Evolutionary conservation across 2,113 vertebrate genomes (phyloP).

Genomic region (Alces alces): DNA sequence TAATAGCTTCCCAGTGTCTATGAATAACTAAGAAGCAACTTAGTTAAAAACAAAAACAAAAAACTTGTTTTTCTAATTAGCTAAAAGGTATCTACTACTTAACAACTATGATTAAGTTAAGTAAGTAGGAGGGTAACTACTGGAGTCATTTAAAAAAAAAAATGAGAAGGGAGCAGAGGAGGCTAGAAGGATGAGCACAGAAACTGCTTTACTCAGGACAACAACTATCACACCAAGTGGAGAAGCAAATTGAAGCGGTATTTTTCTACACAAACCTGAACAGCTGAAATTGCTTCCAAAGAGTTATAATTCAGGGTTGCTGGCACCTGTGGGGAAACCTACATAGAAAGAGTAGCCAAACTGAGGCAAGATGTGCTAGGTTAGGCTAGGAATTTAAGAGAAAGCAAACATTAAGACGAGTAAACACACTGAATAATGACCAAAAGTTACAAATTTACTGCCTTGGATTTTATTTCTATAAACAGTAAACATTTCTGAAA

Average conservation of each 20-base stretch:
- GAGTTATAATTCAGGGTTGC: constrained; percentile 84
- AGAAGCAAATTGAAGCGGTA: not conserved
- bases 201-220: not conserved
- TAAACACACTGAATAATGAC: not conserved
- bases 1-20: not conserved
- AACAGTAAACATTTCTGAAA: not conserved
- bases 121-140: constrained; percentile 41
- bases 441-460: not conserved
- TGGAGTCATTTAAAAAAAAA: not conserved
- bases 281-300: constrained; percentile 85
- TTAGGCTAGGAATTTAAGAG: constrained; percentile 31
- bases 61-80: not conserved
- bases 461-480: not conserved
- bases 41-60: not conserved
- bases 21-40: not conserved
- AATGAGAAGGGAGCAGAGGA: constrained; percentile 31
- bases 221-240: not conserved
- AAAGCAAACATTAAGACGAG: constrained; percentile 17
- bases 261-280: constrained; percentile 86
- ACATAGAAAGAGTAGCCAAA: constrained; percentile 74
- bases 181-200: not conserved
- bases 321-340: constrained; percentile 83
- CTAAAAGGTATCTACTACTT: not conserved
- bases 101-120: not conserved
- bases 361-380: constrained; percentile 61